Conservation (phyloP, 2,888 invertebrate genomes). For the Rhimphoctona megacephalus region DNA sequence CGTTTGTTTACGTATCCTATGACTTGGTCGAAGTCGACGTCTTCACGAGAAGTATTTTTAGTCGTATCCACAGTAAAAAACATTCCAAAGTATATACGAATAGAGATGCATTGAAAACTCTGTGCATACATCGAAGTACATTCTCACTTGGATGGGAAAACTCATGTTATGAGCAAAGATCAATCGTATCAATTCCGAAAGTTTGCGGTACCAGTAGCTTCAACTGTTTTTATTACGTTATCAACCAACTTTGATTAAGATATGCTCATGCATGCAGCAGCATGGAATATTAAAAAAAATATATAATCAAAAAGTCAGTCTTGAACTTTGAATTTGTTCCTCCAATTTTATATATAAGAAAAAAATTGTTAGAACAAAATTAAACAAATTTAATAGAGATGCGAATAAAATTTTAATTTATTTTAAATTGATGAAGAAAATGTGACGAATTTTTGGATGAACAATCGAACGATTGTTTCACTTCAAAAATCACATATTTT, state of each 20-base stretch:
- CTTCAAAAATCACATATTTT: neutral
- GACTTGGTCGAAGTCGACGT: constrained; percentile 9
- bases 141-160: neutral
- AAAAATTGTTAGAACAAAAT: neutral
- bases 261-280: neutral
- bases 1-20: constrained; percentile 7
- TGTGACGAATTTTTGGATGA: neutral
- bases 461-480: neutral
- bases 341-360: neutral
- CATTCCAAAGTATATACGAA: neutral
- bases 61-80: neutral
- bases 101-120: neutral
- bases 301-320: neutral
- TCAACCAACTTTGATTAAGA: constrained; percentile 27
- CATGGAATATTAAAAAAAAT: neutral
- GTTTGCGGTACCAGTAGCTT: neutral
- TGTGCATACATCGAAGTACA: constrained; percentile 10
- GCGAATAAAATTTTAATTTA: neutral
- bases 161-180: constrained; percentile 24
- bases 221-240: constrained; percentile 18
- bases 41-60: neutral
- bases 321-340: neutral
- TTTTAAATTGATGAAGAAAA: neutral
- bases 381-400: neutral
- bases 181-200: constrained; percentile 24